Conservation (phyloP, 2,888 invertebrate genomes). For the Chrysolina haemoptera region DNA sequence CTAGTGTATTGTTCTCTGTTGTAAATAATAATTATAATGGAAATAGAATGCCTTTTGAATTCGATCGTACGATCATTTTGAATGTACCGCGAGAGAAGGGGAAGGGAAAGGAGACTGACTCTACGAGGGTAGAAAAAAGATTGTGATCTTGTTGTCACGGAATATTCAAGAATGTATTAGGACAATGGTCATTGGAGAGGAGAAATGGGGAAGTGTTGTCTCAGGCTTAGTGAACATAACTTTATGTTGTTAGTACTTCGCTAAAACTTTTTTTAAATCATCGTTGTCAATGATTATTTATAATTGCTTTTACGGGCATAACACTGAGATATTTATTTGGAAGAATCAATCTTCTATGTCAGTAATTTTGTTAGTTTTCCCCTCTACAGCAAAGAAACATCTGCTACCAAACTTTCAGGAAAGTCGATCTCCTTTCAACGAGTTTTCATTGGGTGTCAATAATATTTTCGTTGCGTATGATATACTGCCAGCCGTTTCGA, state of each 20-base stretch:
- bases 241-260: too few species aligned
- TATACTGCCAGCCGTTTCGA: not conserved
- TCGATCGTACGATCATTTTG: constrained; percentile 19
- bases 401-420: too few species aligned
- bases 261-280: too few species aligned
- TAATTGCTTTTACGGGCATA: too few species aligned
- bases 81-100: not conserved
- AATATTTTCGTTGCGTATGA: not conserved
- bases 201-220: not conserved
- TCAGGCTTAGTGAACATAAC: too few species aligned
- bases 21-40: constrained; percentile 35
- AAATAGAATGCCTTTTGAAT: constrained; percentile 29
- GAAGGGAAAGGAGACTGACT: not conserved
- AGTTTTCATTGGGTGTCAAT: not conserved
- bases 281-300: too few species aligned
- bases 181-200: not conserved
- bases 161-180: too few species aligned
- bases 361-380: too few species aligned
- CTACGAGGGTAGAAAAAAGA: not conserved
- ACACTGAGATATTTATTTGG: too few species aligned
- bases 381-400: too few species aligned
- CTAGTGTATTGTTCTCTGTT: constrained; percentile 43
- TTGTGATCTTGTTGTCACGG: not conserved
- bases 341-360: too few species aligned
- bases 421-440: not conserved